Conservation (phyloP, 2,797 vertebrate genomes). For the Chiloscyllium punctatum region DNA sequence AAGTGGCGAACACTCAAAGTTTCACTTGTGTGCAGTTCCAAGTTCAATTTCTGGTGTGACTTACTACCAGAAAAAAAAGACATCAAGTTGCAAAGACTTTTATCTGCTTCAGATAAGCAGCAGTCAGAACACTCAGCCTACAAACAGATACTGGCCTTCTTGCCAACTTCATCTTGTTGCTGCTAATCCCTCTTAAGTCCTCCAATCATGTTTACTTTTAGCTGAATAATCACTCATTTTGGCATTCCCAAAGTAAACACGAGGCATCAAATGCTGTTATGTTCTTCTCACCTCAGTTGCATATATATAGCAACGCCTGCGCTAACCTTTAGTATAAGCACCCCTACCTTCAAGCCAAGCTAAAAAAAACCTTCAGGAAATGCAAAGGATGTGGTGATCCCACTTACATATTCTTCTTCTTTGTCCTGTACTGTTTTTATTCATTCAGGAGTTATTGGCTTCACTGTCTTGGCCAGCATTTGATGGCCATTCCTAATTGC, state of each 20-base stretch:
- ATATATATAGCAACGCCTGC: no score
- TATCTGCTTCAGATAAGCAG: background rate
- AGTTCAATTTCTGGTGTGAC: background rate
- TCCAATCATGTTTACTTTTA: background rate
- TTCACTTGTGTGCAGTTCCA: background rate
- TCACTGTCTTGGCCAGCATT: no score
- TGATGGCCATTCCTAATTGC: no score
- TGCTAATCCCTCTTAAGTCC: background rate
- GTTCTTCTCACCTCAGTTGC: background rate
- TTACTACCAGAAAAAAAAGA: background rate
- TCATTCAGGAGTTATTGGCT: no score
- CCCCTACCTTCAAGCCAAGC: background rate
- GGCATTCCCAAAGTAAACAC: background rate
- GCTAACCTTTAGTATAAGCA: background rate
- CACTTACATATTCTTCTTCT: background rate
- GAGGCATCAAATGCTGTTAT: background rate
- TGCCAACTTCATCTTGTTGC: background rate
- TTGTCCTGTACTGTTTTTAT: background rate
- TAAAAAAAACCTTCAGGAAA: background rate
- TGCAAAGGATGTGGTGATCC: background rate
- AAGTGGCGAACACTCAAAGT: background rate
- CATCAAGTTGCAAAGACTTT: background rate
- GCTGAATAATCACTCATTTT: background rate
- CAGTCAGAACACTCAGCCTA: background rate
- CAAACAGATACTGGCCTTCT: background rate